Evolutionary conservation across 2,797 vertebrate species (phyloP).

Genomic region (Gymnopithys bicolor): DNA sequence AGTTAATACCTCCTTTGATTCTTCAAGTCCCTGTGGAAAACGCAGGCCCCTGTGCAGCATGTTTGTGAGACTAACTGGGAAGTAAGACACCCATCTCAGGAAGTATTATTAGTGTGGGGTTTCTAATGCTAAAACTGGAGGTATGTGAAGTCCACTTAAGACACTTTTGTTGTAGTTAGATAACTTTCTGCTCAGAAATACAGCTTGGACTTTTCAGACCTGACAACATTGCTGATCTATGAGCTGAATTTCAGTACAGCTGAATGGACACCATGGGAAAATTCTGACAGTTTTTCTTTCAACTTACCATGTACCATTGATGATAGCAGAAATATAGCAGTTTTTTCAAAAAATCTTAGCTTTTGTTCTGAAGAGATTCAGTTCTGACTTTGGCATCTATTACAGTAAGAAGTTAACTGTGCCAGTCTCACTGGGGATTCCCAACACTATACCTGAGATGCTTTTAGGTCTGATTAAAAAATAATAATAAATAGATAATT

Average conservation of each 20-base stretch:
- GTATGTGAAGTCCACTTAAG: neutral
- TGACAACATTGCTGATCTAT: neutral
- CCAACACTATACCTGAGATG: neutral
- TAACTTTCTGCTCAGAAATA: neutral
- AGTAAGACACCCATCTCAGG: neutral
- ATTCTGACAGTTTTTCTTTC: neutral
- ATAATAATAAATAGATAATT: neutral
- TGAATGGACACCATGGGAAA: neutral
- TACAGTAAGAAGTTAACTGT: neutral
- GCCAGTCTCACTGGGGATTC: neutral
- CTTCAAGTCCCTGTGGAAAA: neutral
- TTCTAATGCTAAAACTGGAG: neutral
- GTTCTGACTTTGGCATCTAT: neutral
- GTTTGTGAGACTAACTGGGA: neutral
- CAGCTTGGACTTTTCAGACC: neutral
- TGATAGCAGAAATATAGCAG: neutral
- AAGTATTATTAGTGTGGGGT: neutral
- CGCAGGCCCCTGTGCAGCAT: neutral
- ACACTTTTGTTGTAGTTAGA: neutral
- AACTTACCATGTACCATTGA: neutral
- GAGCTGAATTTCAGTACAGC: neutral
- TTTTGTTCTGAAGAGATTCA: neutral
- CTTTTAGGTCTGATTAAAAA: neutral
- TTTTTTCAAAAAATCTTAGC: neutral
- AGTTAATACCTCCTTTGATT: neutral